A percentile compares a stretch with the other conserved stretches of the same genome.
These are phyloP conservation scores for Enoplosus armatus DNA, from an alignment of 2,797 vertebrate genomes.

Conservation along the genomic window DNA sequence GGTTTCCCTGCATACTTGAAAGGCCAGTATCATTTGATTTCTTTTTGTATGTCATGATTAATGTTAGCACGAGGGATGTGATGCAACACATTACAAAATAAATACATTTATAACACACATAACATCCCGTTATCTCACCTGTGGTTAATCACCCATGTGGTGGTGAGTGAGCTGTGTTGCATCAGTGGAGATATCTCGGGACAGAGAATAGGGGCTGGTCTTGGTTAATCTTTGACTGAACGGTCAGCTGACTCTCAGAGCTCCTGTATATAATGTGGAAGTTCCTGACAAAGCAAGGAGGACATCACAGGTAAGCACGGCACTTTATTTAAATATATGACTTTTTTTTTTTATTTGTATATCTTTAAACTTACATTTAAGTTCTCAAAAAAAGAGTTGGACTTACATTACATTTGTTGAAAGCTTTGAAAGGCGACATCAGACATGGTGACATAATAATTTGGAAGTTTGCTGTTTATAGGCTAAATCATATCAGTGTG, in stretches of 20 bases:
- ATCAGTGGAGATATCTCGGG: constrained; percentile 42
- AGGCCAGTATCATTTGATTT: background rate
- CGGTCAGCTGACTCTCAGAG: constrained; percentile 58
- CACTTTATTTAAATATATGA: background rate
- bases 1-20: background rate
- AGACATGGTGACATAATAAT: background rate
- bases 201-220: constrained; percentile 36
- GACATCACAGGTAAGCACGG: constrained; percentile 70
- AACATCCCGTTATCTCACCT: constrained; percentile 8
- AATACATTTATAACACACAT: background rate
- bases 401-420: no score
- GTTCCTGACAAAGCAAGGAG: constrained; percentile 53
- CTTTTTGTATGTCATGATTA: background rate
- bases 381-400: no score
- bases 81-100: constrained; percentile 10
- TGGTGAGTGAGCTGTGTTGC: constrained; percentile 48
- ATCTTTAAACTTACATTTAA: background rate
- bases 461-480: background rate
- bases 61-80: background rate
- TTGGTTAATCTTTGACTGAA: constrained; percentile 71
- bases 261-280: constrained; percentile 68
- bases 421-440: background rate
- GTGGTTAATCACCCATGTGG: background rate
- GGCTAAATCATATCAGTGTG: background rate
- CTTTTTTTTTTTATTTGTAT: background rate